phyloP scores from a whole-genome alignment of 2,888 invertebrate genomes.

The Chromoteleia sp. region DNA sequence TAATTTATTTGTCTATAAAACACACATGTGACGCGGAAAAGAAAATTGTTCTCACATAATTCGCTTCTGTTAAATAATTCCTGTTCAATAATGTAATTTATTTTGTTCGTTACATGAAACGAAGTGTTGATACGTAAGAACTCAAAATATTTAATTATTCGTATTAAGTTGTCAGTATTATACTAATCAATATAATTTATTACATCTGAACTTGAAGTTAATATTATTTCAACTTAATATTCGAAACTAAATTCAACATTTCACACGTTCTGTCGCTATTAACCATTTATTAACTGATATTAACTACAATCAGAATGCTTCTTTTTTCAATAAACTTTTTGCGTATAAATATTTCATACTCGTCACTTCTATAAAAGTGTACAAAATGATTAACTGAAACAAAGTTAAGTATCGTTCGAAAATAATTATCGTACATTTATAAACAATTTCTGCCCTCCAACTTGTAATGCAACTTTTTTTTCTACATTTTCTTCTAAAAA shows the following conservation, averaged over 20 bases:
- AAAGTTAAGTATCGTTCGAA: no score
- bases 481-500: no score
- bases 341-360: no score
- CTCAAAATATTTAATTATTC: not conserved
- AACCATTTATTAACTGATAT: no score
- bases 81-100: not conserved
- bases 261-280: no score
- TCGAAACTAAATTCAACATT: not conserved
- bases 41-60: slow-evolving; percentile 1
- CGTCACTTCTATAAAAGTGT: no score
- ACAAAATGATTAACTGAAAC: no score
- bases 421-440: no score
- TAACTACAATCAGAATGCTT: no score
- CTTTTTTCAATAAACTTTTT: no score
- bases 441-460: no score
- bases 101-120: not conserved
- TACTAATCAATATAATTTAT: slow-evolving; percentile 3
- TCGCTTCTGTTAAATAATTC: not conserved
- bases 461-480: no score
- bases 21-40: slow-evolving; percentile 4
- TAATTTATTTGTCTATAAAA: slow-evolving; percentile 8
- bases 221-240: not conserved
- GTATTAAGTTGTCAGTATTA: not conserved
- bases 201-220: not conserved
- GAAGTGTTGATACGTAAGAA: not conserved